Evolutionary conservation across 2,113 vertebrate genomes (phyloP).

Genomic region (Rallus limicola): DNA sequence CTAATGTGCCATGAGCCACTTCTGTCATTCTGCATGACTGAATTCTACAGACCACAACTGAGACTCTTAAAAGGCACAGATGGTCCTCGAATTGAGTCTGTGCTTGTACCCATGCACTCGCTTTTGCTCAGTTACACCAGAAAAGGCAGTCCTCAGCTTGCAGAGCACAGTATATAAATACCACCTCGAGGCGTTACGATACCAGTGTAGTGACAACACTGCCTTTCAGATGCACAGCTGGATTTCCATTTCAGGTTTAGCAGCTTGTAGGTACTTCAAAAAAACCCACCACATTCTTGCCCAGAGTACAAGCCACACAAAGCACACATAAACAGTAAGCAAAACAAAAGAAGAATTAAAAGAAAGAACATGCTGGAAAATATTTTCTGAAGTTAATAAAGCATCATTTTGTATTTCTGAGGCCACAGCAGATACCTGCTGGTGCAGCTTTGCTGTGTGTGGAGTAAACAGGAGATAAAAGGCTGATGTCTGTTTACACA

Average conservation of each 20-base stretch:
- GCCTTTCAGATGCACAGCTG: neutral
- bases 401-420: neutral
- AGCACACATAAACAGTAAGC: neutral
- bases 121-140: neutral
- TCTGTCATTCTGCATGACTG: neutral
- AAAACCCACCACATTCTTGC: neutral
- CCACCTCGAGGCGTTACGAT: neutral
- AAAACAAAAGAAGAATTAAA: neutral
- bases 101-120: neutral
- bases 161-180: neutral
- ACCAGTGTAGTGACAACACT: neutral
- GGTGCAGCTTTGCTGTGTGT: neutral
- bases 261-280: neutral
- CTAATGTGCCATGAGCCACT: neutral
- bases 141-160: neutral
- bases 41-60: neutral
- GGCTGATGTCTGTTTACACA: neutral
- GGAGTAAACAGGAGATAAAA: neutral
- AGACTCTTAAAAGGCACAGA: neutral
- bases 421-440: neutral
- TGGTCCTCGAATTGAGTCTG: neutral
- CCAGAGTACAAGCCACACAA: neutral
- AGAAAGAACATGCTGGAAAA: neutral
- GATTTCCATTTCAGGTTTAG: neutral
- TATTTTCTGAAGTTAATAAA: neutral